These are phyloP conservation scores for Accipiter virgatus DNA, from an alignment of 2,113 vertebrate genomes.

Conservation along the genomic window DNA sequence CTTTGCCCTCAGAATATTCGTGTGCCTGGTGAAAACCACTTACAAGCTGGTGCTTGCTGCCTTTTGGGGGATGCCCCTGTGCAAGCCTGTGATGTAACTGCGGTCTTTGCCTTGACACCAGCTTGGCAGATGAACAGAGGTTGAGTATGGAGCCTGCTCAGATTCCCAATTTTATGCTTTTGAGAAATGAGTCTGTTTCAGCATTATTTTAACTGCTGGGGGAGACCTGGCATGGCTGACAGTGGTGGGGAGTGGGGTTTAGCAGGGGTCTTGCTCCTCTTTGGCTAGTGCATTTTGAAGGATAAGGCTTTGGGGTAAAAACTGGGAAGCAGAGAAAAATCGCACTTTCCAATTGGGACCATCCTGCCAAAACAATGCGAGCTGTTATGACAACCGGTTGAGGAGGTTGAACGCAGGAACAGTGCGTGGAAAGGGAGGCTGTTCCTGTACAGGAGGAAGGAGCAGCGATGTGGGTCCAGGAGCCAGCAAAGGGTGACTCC, in stretches of 20 bases:
- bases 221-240: not conserved
- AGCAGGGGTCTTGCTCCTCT: not conserved
- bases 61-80: not conserved
- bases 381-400: not conserved
- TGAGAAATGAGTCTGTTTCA: not conserved
- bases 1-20: not conserved
- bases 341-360: not conserved
- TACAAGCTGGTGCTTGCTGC: not conserved
- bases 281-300: not conserved
- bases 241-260: not conserved
- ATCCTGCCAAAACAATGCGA: not conserved
- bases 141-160: not conserved
- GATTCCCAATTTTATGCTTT: not conserved
- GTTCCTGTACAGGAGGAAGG: not conserved
- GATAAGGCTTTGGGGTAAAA: not conserved
- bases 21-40: not conserved
- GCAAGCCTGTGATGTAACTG: not conserved
- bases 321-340: not conserved
- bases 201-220: not conserved
- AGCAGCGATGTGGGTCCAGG: fast-evolving
- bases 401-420: not conserved
- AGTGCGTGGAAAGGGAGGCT: not conserved
- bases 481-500: not conserved
- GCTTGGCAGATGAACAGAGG: not conserved
- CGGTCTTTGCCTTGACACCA: not conserved